Conservation (phyloP, 2,888 invertebrate species). For the Epicampocera succincta region DNA sequence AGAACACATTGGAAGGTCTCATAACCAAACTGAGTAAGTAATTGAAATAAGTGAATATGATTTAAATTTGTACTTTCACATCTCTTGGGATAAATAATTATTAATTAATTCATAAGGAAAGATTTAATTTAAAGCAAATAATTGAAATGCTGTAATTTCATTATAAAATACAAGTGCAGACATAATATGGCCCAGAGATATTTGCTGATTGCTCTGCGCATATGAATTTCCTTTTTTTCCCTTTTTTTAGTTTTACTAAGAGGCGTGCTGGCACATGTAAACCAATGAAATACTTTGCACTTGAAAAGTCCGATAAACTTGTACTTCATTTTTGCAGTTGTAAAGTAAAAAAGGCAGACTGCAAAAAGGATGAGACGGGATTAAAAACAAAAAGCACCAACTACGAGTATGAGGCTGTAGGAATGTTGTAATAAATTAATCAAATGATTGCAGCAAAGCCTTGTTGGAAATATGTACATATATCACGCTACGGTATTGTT, state of each 20-base stretch:
- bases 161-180: slow-evolving; percentile 65
- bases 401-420: slow-evolving; percentile 9
- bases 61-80: too few relatives aligned
- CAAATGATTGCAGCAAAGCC: background rate
- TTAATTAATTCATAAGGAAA: slow-evolving; percentile 2
- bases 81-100: background rate
- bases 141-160: slow-evolving; percentile 66
- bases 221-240: slow-evolving; percentile 25
- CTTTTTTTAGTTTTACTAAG: slow-evolving; percentile 47
- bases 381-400: slow-evolving; percentile 3
- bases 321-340: slow-evolving; percentile 35
- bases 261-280: slow-evolving; percentile 58
- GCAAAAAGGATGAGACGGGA: slow-evolving; percentile 35
- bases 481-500: too few relatives aligned
- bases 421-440: slow-evolving; percentile 41
- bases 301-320: slow-evolving; percentile 31
- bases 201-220: slow-evolving; percentile 53
- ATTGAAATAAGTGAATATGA: too few relatives aligned
- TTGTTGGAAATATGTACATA: background rate
- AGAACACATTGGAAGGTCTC: too few relatives aligned
- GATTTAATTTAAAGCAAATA: background rate
- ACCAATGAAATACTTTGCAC: slow-evolving; percentile 57
- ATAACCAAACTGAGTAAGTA: too few relatives aligned
- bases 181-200: slow-evolving; percentile 54
- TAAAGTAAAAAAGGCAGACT: slow-evolving; percentile 4